Conservation (phyloP, 1,140 invertebrate genomes). For the Oncopodura yosiiana region DNA sequence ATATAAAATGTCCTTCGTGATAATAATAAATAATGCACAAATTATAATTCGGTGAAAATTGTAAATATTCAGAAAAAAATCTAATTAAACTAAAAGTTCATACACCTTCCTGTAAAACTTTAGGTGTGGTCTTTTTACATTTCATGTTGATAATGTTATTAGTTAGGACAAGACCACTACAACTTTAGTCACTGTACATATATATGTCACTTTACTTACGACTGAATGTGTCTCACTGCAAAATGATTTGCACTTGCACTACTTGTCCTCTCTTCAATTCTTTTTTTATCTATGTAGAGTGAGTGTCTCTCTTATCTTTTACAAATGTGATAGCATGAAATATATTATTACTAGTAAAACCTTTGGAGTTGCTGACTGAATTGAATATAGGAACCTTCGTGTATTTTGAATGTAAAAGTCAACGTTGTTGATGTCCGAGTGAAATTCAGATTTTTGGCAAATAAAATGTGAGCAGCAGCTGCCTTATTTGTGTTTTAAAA, state of each 20-base stretch:
- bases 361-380: background rate
- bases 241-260: background rate
- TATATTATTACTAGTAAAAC: background rate
- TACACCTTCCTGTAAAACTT: background rate
- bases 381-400: background rate
- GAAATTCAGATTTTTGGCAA: background rate
- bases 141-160: background rate
- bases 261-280: background rate
- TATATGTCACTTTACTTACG: background rate
- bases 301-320: background rate
- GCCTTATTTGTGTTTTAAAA: background rate
- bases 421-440: background rate
- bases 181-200: background rate
- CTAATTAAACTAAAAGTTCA: background rate
- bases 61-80: too few species aligned
- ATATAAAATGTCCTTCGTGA: background rate
- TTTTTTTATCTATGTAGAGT: background rate
- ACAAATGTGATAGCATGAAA: background rate
- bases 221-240: background rate
- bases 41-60: background rate
- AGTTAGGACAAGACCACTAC: background rate
- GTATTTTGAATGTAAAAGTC: background rate
- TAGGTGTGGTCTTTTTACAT: background rate
- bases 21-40: background rate
- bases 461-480: background rate